Conservation (phyloP, 2,888 invertebrate genomes). For the Rosalia funebris region DNA sequence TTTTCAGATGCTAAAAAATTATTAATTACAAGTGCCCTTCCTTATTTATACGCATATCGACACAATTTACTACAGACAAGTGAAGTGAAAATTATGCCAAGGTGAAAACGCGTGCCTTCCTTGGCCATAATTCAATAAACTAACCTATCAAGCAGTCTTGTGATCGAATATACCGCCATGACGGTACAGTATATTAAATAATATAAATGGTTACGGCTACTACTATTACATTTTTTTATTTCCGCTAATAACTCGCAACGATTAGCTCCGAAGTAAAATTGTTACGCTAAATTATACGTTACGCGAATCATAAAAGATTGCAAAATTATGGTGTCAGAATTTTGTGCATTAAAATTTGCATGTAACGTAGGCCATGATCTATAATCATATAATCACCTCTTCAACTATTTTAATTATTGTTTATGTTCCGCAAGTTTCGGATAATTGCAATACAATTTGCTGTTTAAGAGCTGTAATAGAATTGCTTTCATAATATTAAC, state of each 20-base stretch:
- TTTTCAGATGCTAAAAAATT: too few relatives aligned
- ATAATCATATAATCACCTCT: background rate
- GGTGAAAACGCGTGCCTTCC: background rate
- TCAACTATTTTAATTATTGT: slow-evolving; percentile 6
- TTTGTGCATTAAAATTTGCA: slow-evolving; percentile 13
- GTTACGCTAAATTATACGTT: background rate
- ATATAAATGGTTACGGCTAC: background rate
- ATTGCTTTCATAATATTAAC: too few relatives aligned
- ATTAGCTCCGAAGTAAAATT: background rate
- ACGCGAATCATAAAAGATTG: background rate
- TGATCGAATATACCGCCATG: background rate
- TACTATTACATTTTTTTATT: background rate
- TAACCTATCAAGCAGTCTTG: background rate
- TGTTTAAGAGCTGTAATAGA: too few relatives aligned
- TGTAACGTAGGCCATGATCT: slow-evolving; percentile 7
- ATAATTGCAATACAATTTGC: background rate
- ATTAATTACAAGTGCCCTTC: too few relatives aligned
- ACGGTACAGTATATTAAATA: background rate
- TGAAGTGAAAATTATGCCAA: background rate
- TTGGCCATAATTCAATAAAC: background rate
- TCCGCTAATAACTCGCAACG: background rate
- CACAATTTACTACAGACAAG: too few relatives aligned
- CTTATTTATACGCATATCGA: too few relatives aligned
- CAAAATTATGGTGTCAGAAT: slow-evolving; percentile 6
- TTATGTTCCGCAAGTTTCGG: slow-evolving; percentile 1